A percentile compares a stretch with the other conserved stretches of the same genome.
Evolutionary conservation across 2,113 vertebrate species (phyloP).

Genomic region (Prionailurus bengalensis): DNA sequence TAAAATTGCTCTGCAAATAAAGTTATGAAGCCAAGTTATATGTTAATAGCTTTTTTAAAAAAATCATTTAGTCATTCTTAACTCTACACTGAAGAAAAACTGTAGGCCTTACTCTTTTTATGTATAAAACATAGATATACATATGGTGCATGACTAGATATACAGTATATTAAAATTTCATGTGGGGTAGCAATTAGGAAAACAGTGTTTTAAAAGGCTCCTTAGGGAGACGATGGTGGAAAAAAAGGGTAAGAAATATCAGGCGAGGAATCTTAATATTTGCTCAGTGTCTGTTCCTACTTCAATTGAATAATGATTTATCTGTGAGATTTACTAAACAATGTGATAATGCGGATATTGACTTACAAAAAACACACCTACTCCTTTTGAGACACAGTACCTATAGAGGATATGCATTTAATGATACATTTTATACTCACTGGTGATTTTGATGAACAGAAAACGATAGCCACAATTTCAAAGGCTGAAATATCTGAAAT

Average conservation of each 20-base stretch:
- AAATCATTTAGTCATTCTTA: conserved; percentile 31
- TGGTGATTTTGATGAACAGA: conserved; percentile 17
- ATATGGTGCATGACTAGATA: neutral
- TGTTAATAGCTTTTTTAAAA: conserved; percentile 14
- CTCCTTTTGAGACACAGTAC: neutral
- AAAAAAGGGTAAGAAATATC: neutral
- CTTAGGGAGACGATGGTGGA: neutral
- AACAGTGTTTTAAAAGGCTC: neutral
- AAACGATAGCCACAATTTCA: neutral
- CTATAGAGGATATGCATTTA: neutral
- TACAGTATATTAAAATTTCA: conserved; percentile 4
- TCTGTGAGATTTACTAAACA: neutral
- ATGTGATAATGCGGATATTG: neutral
- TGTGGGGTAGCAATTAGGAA: neutral
- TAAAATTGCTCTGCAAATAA: conserved; percentile 42
- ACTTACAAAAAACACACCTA: neutral
- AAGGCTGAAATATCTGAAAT: neutral
- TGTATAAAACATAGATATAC: neutral
- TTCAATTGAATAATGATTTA: neutral
- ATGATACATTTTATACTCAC: neutral
- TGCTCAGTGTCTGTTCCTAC: neutral
- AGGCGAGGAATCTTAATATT: neutral
- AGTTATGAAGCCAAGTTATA: conserved; percentile 61
- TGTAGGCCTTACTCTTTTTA: neutral
- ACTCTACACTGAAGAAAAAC: neutral